These are phyloP conservation scores for Ctenopoma multispine DNA, from an alignment of 2,797 vertebrate species.

Conservation along the genomic window DNA sequence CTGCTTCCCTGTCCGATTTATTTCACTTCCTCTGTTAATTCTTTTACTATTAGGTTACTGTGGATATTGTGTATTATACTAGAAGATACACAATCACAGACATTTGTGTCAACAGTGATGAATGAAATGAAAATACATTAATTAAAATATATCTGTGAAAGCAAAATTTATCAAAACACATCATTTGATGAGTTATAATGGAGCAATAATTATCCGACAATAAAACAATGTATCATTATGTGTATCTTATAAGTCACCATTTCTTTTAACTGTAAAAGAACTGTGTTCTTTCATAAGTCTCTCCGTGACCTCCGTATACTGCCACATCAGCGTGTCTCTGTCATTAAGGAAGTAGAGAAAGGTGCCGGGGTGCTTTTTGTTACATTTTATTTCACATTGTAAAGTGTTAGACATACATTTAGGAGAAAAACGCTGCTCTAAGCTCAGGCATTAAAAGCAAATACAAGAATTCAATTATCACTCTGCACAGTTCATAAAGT, in stretches of 20 bases:
- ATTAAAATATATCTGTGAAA: neutral
- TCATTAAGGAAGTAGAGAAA: slow-evolving; percentile 11
- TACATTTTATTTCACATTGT: slow-evolving; percentile 56
- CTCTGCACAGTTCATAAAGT: slow-evolving; percentile 55
- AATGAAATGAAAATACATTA: too few species aligned
- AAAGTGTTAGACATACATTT: slow-evolving; percentile 54
- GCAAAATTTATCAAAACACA: neutral
- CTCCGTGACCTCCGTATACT: slow-evolving; percentile 10
- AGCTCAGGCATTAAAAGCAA: slow-evolving; percentile 58
- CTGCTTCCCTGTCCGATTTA: slow-evolving; percentile 74
- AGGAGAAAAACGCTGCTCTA: slow-evolving; percentile 46
- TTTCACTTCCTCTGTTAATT: slow-evolving; percentile 78
- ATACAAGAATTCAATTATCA: slow-evolving; percentile 74
- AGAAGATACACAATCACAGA: slow-evolving; percentile 38
- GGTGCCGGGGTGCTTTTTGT: slow-evolving; percentile 47
- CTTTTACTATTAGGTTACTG: slow-evolving; percentile 61
- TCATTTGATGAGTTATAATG: neutral
- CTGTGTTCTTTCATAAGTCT: slow-evolving; percentile 8
- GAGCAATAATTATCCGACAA: neutral
- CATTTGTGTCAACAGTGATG: neutral
- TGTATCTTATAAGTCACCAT: slow-evolving; percentile 12
- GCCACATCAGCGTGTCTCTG: slow-evolving; percentile 30
- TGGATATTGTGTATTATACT: slow-evolving; percentile 50
- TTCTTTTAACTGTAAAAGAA: slow-evolving; percentile 26
- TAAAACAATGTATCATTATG: neutral